These are phyloP conservation scores for Sesia apiformis DNA, from an alignment of 2,888 invertebrate species.

Conservation along the genomic window DNA sequence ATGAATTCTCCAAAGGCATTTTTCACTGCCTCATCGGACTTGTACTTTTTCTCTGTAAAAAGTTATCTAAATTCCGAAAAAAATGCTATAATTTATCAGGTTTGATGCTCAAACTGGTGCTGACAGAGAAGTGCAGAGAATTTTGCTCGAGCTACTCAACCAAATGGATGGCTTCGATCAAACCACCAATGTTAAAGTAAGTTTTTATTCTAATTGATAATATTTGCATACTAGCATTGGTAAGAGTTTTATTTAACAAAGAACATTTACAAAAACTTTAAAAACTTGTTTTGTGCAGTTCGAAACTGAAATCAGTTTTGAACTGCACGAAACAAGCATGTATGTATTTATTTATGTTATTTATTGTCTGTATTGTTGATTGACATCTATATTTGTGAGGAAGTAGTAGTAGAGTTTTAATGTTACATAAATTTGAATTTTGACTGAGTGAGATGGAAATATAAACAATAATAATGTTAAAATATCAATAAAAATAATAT, in stretches of 20 bases:
- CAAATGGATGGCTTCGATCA: slow-evolving; percentile 99
- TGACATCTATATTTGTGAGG: no score
- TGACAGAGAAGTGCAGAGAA: slow-evolving; percentile 98
- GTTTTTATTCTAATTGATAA: neutral
- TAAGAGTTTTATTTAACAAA: neutral
- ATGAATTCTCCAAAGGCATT: neutral
- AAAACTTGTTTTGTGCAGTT: no score
- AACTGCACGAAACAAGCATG: no score
- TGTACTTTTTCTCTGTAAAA: neutral
- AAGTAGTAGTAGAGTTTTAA: no score
- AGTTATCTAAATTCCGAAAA: neutral
- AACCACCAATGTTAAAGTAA: slow-evolving; percentile 98
- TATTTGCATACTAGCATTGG: neutral
- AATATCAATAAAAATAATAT: no score
- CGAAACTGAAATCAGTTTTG: no score
- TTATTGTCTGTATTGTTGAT: no score
- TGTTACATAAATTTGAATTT: no score
- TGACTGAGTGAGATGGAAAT: no score
- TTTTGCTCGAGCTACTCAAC: slow-evolving; percentile 95
- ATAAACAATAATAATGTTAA: no score
- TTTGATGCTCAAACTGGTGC: slow-evolving; percentile 99
- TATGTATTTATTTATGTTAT: no score
- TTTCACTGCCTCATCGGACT: neutral
- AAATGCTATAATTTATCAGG: slow-evolving; percentile 24
- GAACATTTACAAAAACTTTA: no score